phyloP scores from a whole-genome alignment of 2,113 vertebrate genomes.

The Vulpes vulpes region DNA sequence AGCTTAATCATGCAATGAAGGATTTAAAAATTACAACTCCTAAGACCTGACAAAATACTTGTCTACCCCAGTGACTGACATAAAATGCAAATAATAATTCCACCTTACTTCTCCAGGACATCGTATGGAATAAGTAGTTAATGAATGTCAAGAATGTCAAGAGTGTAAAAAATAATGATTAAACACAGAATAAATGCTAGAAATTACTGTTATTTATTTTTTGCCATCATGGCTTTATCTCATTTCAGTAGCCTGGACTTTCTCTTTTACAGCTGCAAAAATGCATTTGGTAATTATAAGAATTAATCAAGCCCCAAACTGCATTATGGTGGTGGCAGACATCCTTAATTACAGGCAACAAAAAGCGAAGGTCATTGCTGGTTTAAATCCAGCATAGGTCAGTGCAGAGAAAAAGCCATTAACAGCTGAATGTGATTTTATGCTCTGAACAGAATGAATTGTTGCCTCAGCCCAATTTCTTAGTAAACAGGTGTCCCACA shows the following conservation, averaged over 20 bases:
- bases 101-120: neutral
- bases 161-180: slow-evolving; percentile 62
- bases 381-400: slow-evolving; percentile 69
- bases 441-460: slow-evolving; percentile 69
- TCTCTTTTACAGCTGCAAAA: slow-evolving; percentile 71
- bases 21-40: slow-evolving; percentile 52
- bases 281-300: slow-evolving; percentile 74
- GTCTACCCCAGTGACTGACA: slow-evolving; percentile 7
- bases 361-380: slow-evolving; percentile 76
- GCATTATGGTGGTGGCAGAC: slow-evolving; percentile 70
- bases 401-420: slow-evolving; percentile 69
- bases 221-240: neutral
- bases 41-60: slow-evolving; percentile 52
- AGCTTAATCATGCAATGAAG: neutral
- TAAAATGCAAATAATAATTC: slow-evolving; percentile 70
- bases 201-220: slow-evolving; percentile 55
- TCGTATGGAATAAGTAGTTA: slow-evolving; percentile 25
- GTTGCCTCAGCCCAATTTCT: slow-evolving; percentile 45
- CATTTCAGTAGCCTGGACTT: slow-evolving; percentile 25
- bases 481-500: slow-evolving; percentile 59
- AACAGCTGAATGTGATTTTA: slow-evolving; percentile 67
- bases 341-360: slow-evolving; percentile 78
- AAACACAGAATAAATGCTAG: slow-evolving; percentile 58
- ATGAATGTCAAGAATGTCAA: slow-evolving; percentile 47
- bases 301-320: slow-evolving; percentile 79